Evolutionary conservation across 2,113 vertebrate species (phyloP).

Genomic region (Galeopterus variegatus): DNA sequence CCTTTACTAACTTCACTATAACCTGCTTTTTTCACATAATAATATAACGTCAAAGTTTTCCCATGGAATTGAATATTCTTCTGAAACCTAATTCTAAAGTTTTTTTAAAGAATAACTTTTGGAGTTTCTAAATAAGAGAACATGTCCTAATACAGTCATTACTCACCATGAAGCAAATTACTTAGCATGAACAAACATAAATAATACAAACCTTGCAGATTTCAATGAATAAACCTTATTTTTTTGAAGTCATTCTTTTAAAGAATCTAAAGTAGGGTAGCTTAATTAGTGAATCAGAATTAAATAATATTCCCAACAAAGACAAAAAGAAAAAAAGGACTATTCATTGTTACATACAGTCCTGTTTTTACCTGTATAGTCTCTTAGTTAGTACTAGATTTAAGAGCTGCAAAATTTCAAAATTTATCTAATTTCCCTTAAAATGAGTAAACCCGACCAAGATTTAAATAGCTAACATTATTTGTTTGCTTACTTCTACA

Average conservation of each 20-base stretch:
- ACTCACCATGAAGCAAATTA: slow-evolving; percentile 29
- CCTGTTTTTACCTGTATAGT: neutral
- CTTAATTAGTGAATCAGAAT: slow-evolving; percentile 49
- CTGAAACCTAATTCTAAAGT: neutral
- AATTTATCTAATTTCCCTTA: slow-evolving; percentile 12
- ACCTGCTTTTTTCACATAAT: neutral
- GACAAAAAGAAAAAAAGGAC: neutral
- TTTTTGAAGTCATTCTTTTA: slow-evolving; percentile 30
- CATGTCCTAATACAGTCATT: slow-evolving; percentile 29
- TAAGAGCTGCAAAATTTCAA: neutral
- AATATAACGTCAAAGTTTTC: slow-evolving; percentile 18
- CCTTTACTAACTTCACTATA: slow-evolving; percentile 21
- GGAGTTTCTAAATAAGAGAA: slow-evolving; percentile 44
- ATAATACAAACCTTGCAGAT: slow-evolving; percentile 38
- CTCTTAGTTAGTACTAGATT: slow-evolving; percentile 12
- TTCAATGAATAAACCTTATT: slow-evolving; percentile 53
- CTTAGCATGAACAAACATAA: slow-evolving; percentile 46
- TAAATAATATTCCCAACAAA: slow-evolving; percentile 30
- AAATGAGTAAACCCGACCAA: neutral
- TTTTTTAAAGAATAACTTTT: neutral
- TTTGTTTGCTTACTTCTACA: slow-evolving; percentile 14
- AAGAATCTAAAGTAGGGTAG: slow-evolving; percentile 12
- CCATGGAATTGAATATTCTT: neutral
- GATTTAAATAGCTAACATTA: slow-evolving; percentile 14
- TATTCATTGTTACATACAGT: neutral